A percentile compares a stretch with the other conserved stretches of the same genome.
Conservation (phyloP, 1,140 invertebrate genomes). For the Cotesia glomerata region DNA sequence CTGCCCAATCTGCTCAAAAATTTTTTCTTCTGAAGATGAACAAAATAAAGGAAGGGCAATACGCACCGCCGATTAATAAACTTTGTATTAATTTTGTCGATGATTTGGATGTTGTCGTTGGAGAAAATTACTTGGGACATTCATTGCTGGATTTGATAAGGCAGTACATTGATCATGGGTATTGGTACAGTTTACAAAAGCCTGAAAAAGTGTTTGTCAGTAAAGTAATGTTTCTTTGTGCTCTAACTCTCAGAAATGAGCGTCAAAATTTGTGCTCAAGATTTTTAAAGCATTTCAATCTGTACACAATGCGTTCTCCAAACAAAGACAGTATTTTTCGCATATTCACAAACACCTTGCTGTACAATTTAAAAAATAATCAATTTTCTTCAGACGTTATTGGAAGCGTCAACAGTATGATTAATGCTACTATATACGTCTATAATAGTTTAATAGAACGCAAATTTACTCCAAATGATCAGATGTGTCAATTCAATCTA, state of each 20-base stretch:
- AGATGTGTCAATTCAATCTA: slow-evolving; percentile 72
- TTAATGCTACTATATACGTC: slow-evolving; percentile 68
- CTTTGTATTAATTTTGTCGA: slow-evolving; percentile 73
- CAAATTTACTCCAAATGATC: slow-evolving; percentile 65
- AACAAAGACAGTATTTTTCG: slow-evolving; percentile 68
- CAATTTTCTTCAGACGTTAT: slow-evolving; percentile 69
- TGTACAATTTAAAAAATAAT: slow-evolving; percentile 66
- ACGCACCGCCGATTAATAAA: slow-evolving; percentile 66
- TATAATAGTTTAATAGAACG: slow-evolving; percentile 63
- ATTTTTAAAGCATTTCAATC: slow-evolving; percentile 72
- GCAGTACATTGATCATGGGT: slow-evolving; percentile 71
- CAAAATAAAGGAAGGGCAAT: slow-evolving; percentile 66
- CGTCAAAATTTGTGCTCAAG: slow-evolving; percentile 62
- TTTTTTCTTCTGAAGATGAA: slow-evolving; percentile 71
- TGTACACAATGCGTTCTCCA: slow-evolving; percentile 68
- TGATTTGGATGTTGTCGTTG: slow-evolving; percentile 69
- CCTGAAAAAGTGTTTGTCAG: slow-evolving; percentile 64
- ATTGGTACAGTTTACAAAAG: slow-evolving; percentile 70
- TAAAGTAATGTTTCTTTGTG: slow-evolving; percentile 67
- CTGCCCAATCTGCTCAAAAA: slow-evolving; percentile 66
- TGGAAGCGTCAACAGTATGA: slow-evolving; percentile 65
- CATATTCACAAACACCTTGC: slow-evolving; percentile 69
- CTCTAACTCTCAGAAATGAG: slow-evolving; percentile 68
- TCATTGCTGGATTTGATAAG: slow-evolving; percentile 66
- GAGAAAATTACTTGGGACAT: slow-evolving; percentile 61